Conservation (phyloP, 2,888 invertebrate genomes). For the Morpho achilles region DNA sequence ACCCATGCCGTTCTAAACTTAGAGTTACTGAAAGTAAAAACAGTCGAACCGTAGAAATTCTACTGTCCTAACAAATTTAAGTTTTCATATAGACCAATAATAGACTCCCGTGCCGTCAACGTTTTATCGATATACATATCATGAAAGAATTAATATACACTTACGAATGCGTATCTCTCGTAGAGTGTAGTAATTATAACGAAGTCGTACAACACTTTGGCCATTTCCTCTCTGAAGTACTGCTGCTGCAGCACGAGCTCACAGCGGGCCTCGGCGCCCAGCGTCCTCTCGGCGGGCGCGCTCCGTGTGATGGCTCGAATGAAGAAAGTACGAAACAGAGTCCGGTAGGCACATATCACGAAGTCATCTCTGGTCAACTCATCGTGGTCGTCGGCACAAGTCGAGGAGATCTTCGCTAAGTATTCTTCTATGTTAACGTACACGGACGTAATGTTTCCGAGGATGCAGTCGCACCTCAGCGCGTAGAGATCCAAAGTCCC, state of each 20-base stretch:
- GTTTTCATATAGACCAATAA: too few relatives aligned
- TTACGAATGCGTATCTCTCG: constrained; percentile 55
- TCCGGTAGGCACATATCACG: constrained; percentile 30
- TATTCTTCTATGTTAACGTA: constrained; percentile 39
- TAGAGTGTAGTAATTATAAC: constrained; percentile 40
- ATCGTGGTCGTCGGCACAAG: constrained; percentile 18
- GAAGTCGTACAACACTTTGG: constrained; percentile 38
- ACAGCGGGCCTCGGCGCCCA: constrained; percentile 12
- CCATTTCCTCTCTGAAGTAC: constrained; percentile 33
- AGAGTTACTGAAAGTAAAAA: too few relatives aligned
- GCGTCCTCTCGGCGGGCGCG: constrained; percentile 1
- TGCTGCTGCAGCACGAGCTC: constrained; percentile 28
- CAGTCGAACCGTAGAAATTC: too few relatives aligned
- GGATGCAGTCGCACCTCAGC: constrained; percentile 40
- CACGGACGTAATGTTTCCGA: constrained; percentile 43
- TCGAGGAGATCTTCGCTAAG: constrained; percentile 30
- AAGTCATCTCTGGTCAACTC: constrained; percentile 38
- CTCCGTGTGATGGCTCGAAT: constrained; percentile 21
- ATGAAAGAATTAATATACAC: constrained; percentile 30
- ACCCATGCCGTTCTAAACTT: too few relatives aligned
- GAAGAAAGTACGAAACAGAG: constrained; percentile 41
- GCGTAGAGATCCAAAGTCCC: constrained; percentile 32
- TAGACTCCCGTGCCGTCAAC: too few relatives aligned
- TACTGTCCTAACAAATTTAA: too few relatives aligned
- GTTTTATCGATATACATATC: not conserved